phyloP scores from a whole-genome alignment of 2,797 vertebrate genomes.

The Fundulus diaphanus region DNA sequence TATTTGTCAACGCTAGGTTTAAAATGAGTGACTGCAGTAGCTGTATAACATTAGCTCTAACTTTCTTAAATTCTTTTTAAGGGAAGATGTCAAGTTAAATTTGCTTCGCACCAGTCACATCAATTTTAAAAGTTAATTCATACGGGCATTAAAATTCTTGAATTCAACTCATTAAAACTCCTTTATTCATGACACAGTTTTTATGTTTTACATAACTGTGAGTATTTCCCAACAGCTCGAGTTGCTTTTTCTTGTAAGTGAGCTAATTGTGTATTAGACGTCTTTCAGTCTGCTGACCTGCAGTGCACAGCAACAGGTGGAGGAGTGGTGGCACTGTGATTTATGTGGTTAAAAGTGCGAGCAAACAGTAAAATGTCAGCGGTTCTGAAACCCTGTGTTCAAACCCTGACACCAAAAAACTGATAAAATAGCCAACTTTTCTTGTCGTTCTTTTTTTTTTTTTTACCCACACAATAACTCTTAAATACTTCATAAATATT shows the following conservation, averaged over 20 bases:
- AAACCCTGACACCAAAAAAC: neutral
- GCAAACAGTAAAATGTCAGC: neutral
- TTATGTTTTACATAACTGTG: neutral
- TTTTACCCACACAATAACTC: neutral
- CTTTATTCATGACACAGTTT: neutral
- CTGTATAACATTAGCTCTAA: neutral
- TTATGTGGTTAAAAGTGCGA: neutral
- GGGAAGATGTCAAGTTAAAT: neutral
- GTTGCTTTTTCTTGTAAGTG: neutral
- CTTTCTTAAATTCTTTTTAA: neutral
- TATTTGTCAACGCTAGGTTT: neutral
- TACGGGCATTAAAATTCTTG: neutral
- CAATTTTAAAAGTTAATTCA: neutral
- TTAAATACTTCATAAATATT: conserved; percentile 14
- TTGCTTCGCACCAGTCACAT: neutral
- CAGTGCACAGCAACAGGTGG: neutral
- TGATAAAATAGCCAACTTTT: no score
- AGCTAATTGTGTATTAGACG: neutral
- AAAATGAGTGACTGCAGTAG: neutral
- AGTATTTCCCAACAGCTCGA: neutral
- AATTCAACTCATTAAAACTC: neutral
- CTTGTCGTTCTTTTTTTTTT: neutral
- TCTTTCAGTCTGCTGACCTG: neutral
- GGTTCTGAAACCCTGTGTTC: neutral
- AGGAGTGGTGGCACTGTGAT: neutral